Evolutionary conservation across 1,140 invertebrate genomes (phyloP).

Genomic region (Trypoxylus dichotomus): DNA sequence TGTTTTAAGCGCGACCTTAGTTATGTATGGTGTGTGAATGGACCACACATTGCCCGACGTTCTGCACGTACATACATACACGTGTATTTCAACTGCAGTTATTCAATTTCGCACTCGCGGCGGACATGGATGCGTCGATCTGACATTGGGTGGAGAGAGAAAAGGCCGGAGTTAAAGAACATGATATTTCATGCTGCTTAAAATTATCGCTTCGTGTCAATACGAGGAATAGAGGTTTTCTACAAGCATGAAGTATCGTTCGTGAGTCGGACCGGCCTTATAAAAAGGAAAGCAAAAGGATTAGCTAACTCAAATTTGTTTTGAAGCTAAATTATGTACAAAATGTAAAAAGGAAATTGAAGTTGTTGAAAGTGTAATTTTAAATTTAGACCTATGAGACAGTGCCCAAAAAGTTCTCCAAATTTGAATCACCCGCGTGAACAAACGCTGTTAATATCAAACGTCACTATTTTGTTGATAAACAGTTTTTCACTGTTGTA

Average conservation of each 20-base stretch:
- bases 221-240: background rate
- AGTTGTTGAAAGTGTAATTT: no score
- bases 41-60: slow-evolving; percentile 1
- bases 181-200: slow-evolving; percentile 9
- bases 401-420: no score
- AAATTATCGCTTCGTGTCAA: background rate
- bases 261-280: no score
- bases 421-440: no score
- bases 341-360: no score
- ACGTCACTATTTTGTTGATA: no score
- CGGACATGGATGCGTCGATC: background rate
- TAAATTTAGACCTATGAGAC: no score
- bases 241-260: background rate
- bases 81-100: background rate
- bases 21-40: slow-evolving; percentile 4
- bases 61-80: background rate
- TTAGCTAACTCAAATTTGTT: no score
- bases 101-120: slow-evolving; percentile 11
- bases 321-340: no score
- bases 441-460: no score
- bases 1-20: background rate
- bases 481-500: no score
- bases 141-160: background rate
- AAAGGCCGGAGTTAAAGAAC: background rate
- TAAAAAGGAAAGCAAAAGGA: no score